Evolutionary conservation across 2,797 vertebrate species (phyloP), one percentile per base, ranked within the genome.

Genomic region (Hyperoplus immaculatus): DNA sequence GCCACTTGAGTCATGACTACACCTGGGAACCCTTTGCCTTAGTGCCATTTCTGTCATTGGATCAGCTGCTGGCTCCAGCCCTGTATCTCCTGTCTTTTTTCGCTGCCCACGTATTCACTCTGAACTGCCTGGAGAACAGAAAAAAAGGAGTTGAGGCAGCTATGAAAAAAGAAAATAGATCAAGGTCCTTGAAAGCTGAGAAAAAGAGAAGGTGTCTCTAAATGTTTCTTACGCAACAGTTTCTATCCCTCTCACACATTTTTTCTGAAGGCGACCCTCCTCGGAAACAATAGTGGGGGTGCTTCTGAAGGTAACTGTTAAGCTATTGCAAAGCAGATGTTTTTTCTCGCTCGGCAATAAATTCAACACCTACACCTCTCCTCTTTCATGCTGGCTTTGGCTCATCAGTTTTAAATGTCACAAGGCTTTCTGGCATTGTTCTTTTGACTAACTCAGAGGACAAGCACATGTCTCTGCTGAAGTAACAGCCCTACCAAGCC

Each of bases 321-420:
- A 91, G 91, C 87, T 72, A 87, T 85, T 86, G 89, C 84, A 80
- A 88, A 90, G 90, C 91, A 92, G 91, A 93, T 93, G 89, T 89
- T 88, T 93, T 93, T 29, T 92, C 91, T 86, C 88, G 89, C 85
- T 90, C 92, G 74, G 89, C 91, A 90, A 93, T 94, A 92, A 93
- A 91, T 88, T 92, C 84, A 94, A 93, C 92, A 93, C 90, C 92
- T 90, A 92, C 89, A 89, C 88, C 81, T 89, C 88, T 81, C 72
- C 81, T 86, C 88, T 85, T 85, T 85, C 90, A 75, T 42, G 78
- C 82, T 73, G 87, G 90, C 88, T 87, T 83, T 69, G 84, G 82
- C 90, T 89, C 90, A 89, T 92, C 89, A 86, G 74, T 92, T 89
- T 85, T 83, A 90, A 92, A 92, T 89, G 87, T 91, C 91, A 89